Percentiles rank a stretch among this genome's conserved stretches.
Conservation (phyloP, 2,797 vertebrate species). For the Pipistrellus nathusii region DNA sequence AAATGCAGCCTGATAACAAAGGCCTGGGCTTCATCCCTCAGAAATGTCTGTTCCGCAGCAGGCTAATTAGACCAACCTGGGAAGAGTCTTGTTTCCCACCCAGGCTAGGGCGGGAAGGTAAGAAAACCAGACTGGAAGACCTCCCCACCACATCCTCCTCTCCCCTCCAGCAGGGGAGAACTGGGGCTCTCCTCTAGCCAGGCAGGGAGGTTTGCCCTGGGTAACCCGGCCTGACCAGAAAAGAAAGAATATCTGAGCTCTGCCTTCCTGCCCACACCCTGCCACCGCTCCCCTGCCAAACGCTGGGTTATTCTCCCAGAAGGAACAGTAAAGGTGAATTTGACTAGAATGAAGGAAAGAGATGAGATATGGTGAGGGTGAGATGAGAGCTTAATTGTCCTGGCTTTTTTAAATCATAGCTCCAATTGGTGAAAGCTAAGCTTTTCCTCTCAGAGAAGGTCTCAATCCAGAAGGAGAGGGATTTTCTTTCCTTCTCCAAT, state of each 20-base stretch:
- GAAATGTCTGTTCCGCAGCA: neutral
- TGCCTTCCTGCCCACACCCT: neutral
- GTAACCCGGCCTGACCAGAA: neutral
- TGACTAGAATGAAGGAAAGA: neutral
- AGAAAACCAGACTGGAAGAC: neutral
- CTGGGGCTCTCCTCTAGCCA: rapidly evolving
- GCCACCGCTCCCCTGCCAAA: neutral
- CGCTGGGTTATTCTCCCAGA: neutral
- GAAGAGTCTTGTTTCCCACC: neutral
- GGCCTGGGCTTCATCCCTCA: neutral
- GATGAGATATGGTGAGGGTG: too few species aligned
- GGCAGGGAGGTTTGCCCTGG: neutral
- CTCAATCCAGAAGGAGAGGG: neutral
- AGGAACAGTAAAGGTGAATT: neutral
- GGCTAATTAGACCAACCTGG: neutral
- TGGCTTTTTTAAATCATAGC: neutral
- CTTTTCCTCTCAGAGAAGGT: slow-evolving; percentile 25
- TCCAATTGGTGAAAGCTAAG: neutral
- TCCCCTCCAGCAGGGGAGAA: neutral
- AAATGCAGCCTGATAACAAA: neutral
- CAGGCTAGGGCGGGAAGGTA: neutral
- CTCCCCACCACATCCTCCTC: too few species aligned
- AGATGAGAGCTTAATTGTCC: neutral
- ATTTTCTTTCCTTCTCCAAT: slow-evolving; percentile 12
- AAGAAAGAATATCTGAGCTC: neutral